Conservation (phyloP, 2,113 vertebrate species). For the Myotis davidii region DNA sequence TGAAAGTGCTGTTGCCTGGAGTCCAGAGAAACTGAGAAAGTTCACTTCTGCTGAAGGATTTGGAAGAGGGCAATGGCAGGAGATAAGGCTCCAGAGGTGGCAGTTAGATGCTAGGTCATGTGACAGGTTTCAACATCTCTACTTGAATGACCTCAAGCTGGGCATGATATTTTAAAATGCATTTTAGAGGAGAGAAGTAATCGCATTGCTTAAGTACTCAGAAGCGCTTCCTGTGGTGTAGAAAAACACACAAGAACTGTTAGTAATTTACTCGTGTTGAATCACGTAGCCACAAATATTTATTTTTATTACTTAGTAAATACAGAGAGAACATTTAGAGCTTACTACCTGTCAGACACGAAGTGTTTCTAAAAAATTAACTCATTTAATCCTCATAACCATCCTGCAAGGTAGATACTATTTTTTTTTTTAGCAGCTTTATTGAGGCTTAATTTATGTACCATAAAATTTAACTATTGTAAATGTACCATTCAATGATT, state of each 20-base stretch:
- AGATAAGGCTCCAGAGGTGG: not conserved
- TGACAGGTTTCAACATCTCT: not conserved
- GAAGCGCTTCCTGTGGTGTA: not conserved
- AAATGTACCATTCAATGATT: not conserved
- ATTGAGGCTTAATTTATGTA: not conserved
- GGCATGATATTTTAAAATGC: not conserved
- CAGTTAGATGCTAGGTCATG: not conserved
- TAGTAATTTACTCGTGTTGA: not conserved
- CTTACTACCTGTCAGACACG: not conserved
- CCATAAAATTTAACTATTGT: not conserved
- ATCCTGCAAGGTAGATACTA: not conserved
- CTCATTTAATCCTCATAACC: not conserved
- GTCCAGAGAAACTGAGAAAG: not conserved
- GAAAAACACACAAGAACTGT: not conserved
- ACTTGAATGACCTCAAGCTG: not conserved
- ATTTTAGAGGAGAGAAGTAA: slow-evolving; percentile 17
- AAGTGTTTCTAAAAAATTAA: not conserved
- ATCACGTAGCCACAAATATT: not conserved
- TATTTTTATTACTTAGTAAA: not conserved
- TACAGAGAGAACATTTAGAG: not conserved
- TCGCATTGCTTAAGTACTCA: not conserved
- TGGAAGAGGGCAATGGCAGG: not conserved
- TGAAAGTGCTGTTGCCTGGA: not conserved
- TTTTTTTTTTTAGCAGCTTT: not conserved
- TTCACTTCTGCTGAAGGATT: not conserved